Evolutionary conservation across 2,888 invertebrate species (phyloP).

Genomic region (Labia minor): DNA sequence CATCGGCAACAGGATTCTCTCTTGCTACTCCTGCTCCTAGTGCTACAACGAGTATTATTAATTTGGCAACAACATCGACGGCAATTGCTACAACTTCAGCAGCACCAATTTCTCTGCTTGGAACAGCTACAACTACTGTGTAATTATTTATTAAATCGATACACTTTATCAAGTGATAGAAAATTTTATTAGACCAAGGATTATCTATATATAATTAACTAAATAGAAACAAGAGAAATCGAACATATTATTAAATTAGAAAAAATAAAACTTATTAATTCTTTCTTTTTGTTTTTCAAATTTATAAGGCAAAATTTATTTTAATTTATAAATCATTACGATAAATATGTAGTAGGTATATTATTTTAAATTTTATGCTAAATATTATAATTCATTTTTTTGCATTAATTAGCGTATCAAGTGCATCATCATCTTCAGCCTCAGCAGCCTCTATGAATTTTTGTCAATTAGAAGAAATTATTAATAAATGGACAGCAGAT

Average conservation of each 20-base stretch:
- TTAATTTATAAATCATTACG: too few species aligned
- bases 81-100: constrained; percentile 31
- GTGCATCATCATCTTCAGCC: constrained; percentile 23
- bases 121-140: constrained; percentile 33
- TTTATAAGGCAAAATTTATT: too few species aligned
- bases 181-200: not conserved
- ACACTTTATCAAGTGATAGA: not conserved
- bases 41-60: not conserved
- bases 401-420: constrained; percentile 22
- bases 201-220: too few species aligned
- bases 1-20: constrained; percentile 19
- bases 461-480: constrained; percentile 76
- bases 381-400: not conserved
- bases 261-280: too few species aligned
- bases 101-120: constrained; percentile 36
- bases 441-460: constrained; percentile 48
- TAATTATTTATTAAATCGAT: constrained; percentile 32
- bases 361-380: too few species aligned
- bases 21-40: constrained; percentile 8
- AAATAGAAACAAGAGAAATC: too few species aligned
- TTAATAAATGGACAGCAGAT: constrained; percentile 90
- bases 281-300: too few species aligned
- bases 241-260: too few species aligned
- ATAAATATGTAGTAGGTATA: too few species aligned
- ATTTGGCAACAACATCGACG: constrained; percentile 31